Percentiles rank a stretch among this genome's conserved stretches.
phyloP scores from a whole-genome alignment of 2,797 vertebrate genomes.

The Potorous gilbertii region DNA sequence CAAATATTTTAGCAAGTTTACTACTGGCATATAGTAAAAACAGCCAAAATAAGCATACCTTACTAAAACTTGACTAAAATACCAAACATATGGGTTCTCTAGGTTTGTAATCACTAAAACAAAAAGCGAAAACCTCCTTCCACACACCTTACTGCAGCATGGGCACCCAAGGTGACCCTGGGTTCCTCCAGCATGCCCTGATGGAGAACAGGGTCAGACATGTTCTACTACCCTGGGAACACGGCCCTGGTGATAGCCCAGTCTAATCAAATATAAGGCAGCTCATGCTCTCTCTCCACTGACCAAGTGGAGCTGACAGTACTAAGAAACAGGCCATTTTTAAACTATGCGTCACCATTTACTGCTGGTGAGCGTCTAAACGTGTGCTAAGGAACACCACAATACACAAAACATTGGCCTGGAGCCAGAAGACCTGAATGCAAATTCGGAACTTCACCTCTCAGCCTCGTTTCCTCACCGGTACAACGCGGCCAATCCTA shows the following conservation, averaged over 20 bases:
- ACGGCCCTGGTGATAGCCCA: background rate
- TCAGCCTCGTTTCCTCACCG: background rate
- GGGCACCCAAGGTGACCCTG: background rate
- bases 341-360: background rate
- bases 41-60: background rate
- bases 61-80: background rate
- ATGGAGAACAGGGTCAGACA: background rate
- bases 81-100: background rate
- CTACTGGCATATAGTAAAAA: background rate
- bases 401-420: background rate
- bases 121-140: background rate
- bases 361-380: background rate
- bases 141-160: too few species aligned
- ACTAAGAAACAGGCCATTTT: background rate
- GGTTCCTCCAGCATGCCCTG: background rate
- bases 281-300: background rate
- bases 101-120: background rate
- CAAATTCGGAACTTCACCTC: background rate
- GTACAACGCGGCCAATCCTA: background rate
- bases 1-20: background rate
- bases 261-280: background rate
- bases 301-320: background rate
- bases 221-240: too few species aligned
- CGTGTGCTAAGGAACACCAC: background rate
- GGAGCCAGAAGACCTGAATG: background rate